Percentiles rank a stretch among this genome's conserved stretches.
Evolutionary conservation across 2,888 invertebrate species (phyloP).

Genomic region (Venustoraphidia nigricollis): DNA sequence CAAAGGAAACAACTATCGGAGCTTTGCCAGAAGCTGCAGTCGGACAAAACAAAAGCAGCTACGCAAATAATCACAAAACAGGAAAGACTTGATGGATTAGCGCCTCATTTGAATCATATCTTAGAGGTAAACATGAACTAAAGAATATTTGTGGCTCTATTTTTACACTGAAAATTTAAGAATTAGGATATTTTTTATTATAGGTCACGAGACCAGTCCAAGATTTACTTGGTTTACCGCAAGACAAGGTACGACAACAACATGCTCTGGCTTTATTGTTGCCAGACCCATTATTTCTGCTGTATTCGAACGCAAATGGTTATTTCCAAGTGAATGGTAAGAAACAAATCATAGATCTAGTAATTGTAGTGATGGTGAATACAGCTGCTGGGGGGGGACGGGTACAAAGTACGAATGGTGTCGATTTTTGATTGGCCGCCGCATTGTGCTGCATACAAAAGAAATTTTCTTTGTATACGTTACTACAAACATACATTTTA

Average conservation of each 20-base stretch:
- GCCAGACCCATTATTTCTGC: slow-evolving; percentile 68
- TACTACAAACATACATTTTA: no score
- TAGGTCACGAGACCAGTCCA: slow-evolving; percentile 78
- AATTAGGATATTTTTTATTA: slow-evolving; percentile 15
- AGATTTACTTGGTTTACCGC: slow-evolving; percentile 66
- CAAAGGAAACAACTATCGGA: slow-evolving; percentile 72
- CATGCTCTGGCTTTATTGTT: slow-evolving; percentile 59
- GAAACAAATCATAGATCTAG: no score
- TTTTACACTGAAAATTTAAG: background rate
- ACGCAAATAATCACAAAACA: slow-evolving; percentile 60
- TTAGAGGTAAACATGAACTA: slow-evolving; percentile 33
- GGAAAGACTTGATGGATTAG: slow-evolving; percentile 63
- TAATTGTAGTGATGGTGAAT: no score
- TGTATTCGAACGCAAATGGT: slow-evolving; percentile 72
- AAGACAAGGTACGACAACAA: slow-evolving; percentile 65
- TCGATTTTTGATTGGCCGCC: no score
- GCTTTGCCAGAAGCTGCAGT: slow-evolving; percentile 57
- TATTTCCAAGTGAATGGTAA: slow-evolving; percentile 62
- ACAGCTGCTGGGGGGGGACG: no score
- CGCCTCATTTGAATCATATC: slow-evolving; percentile 58
- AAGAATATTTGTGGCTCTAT: background rate
- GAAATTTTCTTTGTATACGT: no score
- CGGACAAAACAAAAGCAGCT: slow-evolving; percentile 60
- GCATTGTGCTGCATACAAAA: no score
- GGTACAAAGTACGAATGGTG: no score